Evolutionary conservation across 1,140 invertebrate species (phyloP), one percentile per base, ranked within the genome.

Genomic region (Thaumetopoea pityocampa): DNA sequence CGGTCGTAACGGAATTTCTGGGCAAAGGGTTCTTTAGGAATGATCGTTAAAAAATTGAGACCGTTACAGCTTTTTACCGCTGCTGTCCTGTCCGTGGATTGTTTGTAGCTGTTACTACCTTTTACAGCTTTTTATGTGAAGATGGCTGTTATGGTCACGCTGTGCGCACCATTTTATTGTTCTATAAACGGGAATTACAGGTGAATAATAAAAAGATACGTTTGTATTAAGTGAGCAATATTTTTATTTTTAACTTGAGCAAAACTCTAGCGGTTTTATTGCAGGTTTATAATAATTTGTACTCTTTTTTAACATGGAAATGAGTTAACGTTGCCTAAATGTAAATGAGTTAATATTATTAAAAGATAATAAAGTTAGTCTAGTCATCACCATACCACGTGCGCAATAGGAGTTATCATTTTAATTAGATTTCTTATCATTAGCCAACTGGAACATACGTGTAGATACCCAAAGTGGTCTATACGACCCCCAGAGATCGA

Each of bases 1-100:
- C 48, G 55, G 4, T 20, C 28, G 19, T 77, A 79, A 83, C 71
- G 73, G 77, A 52, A 60, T 73, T 76, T 66, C 49, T 61, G 37
- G 43, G 35, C 55, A 74, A 81, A 72, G 80, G 69, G 72, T 80
- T 73, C 29, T 37, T 35, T 8, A 35, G 20, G 37, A 36, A 28
- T 10, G 56, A 45, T 61, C 71, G 67, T 83, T 78, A 71, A 74
- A 67, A 70, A 69, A 63, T 50, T 34, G 40, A 28, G 48, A 68
- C 79, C 74, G 79, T 84, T 81, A 74, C 45, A 47, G 10, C 63
- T 74, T 77, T 80, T 68, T 63, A 28, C 29, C 24, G 23, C 8
- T 44, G 40, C 64, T 69, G 64, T n/a, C n/a, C 63, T 67, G 77
- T 67, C 62, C 58, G 34, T 30, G 5, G 14, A 30, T 29, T 51